phyloP scores from a whole-genome alignment of 2,888 invertebrate genomes.

The Maniola hyperantus region DNA sequence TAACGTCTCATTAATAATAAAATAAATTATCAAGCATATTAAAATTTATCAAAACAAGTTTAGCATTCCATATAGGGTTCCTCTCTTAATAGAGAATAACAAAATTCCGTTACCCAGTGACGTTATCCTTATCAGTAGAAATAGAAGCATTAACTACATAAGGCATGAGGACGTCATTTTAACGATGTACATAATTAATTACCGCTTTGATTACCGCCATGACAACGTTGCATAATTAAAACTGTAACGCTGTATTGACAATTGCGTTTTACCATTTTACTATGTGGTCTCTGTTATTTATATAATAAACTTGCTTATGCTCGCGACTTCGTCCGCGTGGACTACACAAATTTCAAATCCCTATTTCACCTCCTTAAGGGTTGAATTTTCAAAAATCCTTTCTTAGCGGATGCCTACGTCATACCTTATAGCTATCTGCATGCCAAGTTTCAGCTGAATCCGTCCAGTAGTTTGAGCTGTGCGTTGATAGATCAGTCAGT shows the following conservation, averaged over 20 bases:
- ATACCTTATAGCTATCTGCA: no score
- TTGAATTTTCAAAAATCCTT: no score
- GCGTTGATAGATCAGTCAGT: no score
- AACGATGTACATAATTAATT: conserved; percentile 7
- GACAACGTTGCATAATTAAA: conserved; percentile 8
- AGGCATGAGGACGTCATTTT: conserved; percentile 1
- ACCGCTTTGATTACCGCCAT: conserved; percentile 6
- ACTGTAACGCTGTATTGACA: background rate
- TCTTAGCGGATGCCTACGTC: no score
- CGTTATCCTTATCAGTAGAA: conserved; percentile 15
- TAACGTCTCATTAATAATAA: background rate
- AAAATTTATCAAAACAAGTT: background rate
- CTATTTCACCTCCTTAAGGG: no score
- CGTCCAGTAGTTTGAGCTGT: no score
- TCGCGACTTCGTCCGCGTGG: no score
- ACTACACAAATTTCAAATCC: no score
- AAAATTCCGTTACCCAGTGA: conserved; percentile 8
- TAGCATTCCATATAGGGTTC: background rate
- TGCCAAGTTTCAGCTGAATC: no score
- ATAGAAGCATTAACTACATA: background rate
- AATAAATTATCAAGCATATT: background rate
- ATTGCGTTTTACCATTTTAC: background rate
- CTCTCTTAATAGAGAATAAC: background rate
- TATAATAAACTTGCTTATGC: no score
- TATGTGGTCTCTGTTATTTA: background rate